A percentile compares a stretch with the other conserved stretches of the same genome.
phyloP scores from a whole-genome alignment of 64 coral and sea anemone genomes.

The Stichodactyla helianthus region DNA sequence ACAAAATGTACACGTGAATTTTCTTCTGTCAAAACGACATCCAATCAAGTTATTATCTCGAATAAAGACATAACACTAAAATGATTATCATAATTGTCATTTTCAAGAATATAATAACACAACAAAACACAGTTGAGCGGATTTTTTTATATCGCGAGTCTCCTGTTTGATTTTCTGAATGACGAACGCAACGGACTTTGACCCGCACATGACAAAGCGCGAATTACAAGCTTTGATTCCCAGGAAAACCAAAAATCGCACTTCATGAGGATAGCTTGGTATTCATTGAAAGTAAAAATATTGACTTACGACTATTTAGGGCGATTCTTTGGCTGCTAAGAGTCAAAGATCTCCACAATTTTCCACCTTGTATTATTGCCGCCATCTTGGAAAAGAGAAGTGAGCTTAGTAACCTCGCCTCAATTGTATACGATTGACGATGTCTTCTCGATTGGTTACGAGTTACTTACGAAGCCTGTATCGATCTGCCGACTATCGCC shows the following conservation, averaged over 20 bases:
- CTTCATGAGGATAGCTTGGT: not conserved
- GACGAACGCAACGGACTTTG: not conserved
- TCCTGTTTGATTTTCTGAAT: not conserved
- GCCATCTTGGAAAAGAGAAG: constrained; percentile 43
- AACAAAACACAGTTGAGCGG: not conserved
- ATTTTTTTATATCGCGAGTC: not conserved
- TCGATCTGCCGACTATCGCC: too few relatives aligned
- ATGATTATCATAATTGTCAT: not conserved
- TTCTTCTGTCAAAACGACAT: not conserved
- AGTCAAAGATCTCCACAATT: constrained; percentile 50
- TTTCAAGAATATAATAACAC: not conserved
- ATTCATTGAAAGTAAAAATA: not conserved
- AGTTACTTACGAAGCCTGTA: not conserved
- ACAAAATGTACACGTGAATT: constrained; percentile 6
- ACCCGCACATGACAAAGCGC: not conserved
- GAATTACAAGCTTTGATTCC: not conserved
- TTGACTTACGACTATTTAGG: constrained; percentile 25
- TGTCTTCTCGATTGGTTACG: not conserved
- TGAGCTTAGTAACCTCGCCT: constrained; percentile 50
- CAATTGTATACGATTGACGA: constrained; percentile 25
- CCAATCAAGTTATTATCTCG: not conserved
- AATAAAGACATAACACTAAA: not conserved
- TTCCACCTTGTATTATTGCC: constrained; percentile 49
- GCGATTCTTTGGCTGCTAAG: constrained; percentile 23
- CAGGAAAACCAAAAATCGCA: not conserved